A percentile compares a stretch with the other conserved stretches of the same genome.
Conservation (phyloP, 2,113 vertebrate species). For the Myotis yumanensis region DNA sequence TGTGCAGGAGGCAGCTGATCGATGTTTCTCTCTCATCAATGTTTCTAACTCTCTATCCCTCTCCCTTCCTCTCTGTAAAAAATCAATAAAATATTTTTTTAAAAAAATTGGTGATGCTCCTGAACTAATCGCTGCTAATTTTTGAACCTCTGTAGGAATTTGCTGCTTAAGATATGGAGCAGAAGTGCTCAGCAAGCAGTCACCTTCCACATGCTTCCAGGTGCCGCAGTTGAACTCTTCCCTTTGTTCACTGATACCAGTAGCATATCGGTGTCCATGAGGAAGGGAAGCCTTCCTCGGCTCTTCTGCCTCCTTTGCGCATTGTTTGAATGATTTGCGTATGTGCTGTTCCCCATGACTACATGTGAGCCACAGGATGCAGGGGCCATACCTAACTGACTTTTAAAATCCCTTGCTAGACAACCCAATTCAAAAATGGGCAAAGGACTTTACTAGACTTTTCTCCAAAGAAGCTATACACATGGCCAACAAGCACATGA, state of each 20-base stretch:
- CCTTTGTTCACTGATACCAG: background rate
- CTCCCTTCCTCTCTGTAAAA: too few relatives aligned
- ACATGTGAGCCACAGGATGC: background rate
- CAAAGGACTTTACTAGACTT: background rate
- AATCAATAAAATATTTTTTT: too few relatives aligned
- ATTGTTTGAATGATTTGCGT: background rate
- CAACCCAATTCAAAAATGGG: background rate
- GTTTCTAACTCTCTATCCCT: too few relatives aligned
- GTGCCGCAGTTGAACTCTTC: accelerated
- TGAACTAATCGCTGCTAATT: background rate
- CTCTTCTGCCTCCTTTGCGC: background rate
- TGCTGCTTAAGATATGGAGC: background rate
- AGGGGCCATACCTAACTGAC: background rate
- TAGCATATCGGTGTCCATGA: background rate
- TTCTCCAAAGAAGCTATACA: background rate
- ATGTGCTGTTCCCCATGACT: background rate
- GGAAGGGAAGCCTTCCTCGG: background rate
- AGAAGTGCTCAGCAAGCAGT: background rate
- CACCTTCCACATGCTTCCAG: background rate
- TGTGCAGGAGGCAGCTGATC: too few relatives aligned
- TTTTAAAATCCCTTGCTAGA: background rate
- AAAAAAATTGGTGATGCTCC: background rate
- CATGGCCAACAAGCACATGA: background rate
- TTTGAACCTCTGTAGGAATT: background rate
- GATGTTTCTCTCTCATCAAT: too few relatives aligned